These are phyloP conservation scores for Platycheirus albimanus DNA, from an alignment of 2,888 invertebrate species.

Conservation along the genomic window DNA sequence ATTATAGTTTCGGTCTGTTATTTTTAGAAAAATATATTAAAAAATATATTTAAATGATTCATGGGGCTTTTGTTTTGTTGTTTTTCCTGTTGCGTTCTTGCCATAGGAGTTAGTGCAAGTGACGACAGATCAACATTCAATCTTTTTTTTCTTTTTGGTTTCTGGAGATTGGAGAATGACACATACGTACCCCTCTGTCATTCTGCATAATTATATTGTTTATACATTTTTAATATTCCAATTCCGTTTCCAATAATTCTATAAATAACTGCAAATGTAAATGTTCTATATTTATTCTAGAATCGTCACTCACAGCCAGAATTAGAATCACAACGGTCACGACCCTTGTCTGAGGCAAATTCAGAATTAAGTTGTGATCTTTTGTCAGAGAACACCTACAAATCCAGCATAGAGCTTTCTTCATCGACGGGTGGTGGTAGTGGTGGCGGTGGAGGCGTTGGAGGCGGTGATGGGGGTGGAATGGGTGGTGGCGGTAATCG, in stretches of 20 bases:
- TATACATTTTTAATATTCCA: constrained; percentile 19
- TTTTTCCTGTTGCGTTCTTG: constrained; percentile 6
- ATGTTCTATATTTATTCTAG: constrained; percentile 80
- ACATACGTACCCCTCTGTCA: background rate
- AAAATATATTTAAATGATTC: constrained; percentile 40
- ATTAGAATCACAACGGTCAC: constrained; percentile 81
- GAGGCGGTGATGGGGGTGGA: constrained; percentile 51
- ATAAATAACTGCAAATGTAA: constrained; percentile 31
- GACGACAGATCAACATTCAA: constrained; percentile 44
- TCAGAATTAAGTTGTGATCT: constrained; percentile 79
- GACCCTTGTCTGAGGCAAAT: constrained; percentile 82
- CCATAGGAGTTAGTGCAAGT: constrained; percentile 34
- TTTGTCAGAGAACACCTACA: constrained; percentile 76
- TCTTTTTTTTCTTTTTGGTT: constrained; percentile 37
- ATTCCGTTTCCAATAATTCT: constrained; percentile 11
- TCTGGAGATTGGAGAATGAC: constrained; percentile 38
- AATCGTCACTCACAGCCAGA: constrained; percentile 86
- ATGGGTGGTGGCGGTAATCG: constrained; percentile 55
- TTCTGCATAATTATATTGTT: constrained; percentile 31
- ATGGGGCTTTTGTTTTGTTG: background rate
- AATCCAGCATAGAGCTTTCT: constrained; percentile 77
- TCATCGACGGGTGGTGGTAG: constrained; percentile 72
- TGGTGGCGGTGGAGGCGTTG: constrained; percentile 67
- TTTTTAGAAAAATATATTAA: constrained; percentile 41
- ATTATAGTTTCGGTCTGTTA: constrained; percentile 46